Base-by-base conservation (phyloP, 2,888 invertebrate genomes). In the Polyommatus iphigenia region DNA sequence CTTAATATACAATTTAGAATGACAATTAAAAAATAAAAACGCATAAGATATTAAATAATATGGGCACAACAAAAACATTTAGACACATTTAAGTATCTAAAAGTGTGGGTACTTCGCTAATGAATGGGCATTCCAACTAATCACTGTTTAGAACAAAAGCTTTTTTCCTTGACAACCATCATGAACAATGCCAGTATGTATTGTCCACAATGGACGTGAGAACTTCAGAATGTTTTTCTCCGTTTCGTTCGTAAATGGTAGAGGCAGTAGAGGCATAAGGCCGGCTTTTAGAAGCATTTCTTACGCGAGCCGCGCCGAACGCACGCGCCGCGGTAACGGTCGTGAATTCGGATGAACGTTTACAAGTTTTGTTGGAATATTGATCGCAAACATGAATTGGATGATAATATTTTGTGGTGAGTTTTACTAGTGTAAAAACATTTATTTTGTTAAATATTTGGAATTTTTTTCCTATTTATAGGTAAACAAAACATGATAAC, bases 351-450 rank as follows among this genome's bases (percentile, higher is more conserved):
- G 59, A 79, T 79, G 77, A 79, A 80, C 77, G 76, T 80, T 79
- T 72, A 50, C 77, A 71, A 79, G 50, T 77, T 79, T 79, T 50
- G 50, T 13, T 50, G 50, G 81, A 78, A 78, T 78, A 78, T 79
- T 72, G 78, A 32, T 78, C 75, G 71, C 79, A 62, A 81, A 76
- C 77, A 92, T 92, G 91, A 87, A 87, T 82, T 83, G 91, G 84
- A 86, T 87, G 85, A 84, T 93, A 78, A 81, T 91, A 82, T 84
- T 92, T 82, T 91, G 89, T 83, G 91, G 93, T 93, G 85, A 91
- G 93, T 90, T 32, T 78, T 50, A 4, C 15, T 15, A 50, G 0
- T 50, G 15, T 50, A 50, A 15, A 15, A 15, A 15, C 0, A 41
- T 24, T 18, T 59, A 71, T 77, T 78, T 54, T 41, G 46, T 20